Evolutionary conservation across 2,113 vertebrate species (phyloP).

Genomic region (Megaptera novaeangliae): DNA sequence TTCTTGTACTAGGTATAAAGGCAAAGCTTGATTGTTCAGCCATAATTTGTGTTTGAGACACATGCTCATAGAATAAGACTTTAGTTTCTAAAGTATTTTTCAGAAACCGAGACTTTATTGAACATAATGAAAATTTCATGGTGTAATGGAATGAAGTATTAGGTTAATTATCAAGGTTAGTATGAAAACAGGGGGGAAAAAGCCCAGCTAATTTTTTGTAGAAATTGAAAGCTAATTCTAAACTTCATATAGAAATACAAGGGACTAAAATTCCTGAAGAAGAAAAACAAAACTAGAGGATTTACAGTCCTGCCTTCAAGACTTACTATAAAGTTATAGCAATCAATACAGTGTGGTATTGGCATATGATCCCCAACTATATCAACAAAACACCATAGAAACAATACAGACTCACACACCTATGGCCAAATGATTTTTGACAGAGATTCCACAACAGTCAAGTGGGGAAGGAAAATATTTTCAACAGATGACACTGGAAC

Average conservation of each 20-base stretch:
- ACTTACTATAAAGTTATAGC: background rate
- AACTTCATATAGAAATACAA: conserved; percentile 6
- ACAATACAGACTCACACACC: background rate
- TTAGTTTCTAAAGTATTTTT: conserved; percentile 26
- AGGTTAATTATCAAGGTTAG: conserved; percentile 17
- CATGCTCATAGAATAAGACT: background rate
- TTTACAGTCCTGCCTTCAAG: background rate
- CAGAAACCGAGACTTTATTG: background rate
- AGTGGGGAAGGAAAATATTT: background rate
- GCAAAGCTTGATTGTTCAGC: background rate
- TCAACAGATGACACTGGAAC: background rate
- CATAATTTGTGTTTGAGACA: conserved; percentile 12
- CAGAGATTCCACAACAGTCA: background rate
- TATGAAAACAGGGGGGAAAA: background rate
- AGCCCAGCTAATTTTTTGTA: background rate
- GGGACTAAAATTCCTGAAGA: background rate
- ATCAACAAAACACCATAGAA: background rate
- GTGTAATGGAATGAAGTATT: background rate
- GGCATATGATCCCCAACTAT: background rate
- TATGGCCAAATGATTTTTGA: background rate
- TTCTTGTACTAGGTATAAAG: background rate
- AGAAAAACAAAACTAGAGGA: background rate
- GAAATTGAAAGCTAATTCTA: background rate
- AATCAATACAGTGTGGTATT: background rate
- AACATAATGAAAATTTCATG: conserved; percentile 17